Evolutionary conservation across 1,140 invertebrate species (phyloP), one percentile per base, ranked within the genome.

Genomic region (Drosophila pectinifera): DNA sequence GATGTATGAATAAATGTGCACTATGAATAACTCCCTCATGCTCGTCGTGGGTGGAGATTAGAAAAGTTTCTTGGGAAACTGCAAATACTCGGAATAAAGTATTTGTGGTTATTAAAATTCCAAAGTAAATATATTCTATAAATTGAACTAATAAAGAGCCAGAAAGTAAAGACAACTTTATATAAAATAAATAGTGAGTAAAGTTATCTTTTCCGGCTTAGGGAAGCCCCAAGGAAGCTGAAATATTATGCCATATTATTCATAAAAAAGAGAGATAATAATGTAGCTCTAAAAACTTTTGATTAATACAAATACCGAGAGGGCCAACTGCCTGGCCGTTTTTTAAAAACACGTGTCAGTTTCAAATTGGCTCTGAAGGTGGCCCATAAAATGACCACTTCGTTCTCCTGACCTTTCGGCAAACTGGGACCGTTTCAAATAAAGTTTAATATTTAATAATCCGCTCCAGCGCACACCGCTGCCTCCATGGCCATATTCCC

Each of bases 361-460:
- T 51, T 28, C 5, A 67, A 69, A 69, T 68, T 68, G 62, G 7
- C 22, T 31, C 36, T 36, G 0, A 24, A 69, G 48, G 3, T n/a
- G 11, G 5, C 46, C 13, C 36, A 55, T 68, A 38, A 65, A 46
- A 20, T 48, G 59, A 42, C 36, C 63, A 46, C 3, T 56, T 10
- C 18, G 5, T 24, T 13, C 16, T 10, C 6, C 13, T 31, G 65
- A 72, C 65, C 68, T 72, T 39, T 70, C 24, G 22, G 16, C 55
- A 13, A 6, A n/a, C 16, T 28, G 28, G 46, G 34, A 39, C 38
- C 61, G 4, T 18, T 46, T 69, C 65, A 43, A 57, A 46, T 70
- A 73, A 73, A 73, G 80, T 84, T 84, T 73, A 77, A 73, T 85
- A 84, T 84, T 84, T 84, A 84, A 84, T 85, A 84, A 84, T 84